Evolutionary conservation across 2,888 invertebrate species (phyloP), one percentile per base, ranked within the genome.

Genomic region (Volucella inflata): DNA sequence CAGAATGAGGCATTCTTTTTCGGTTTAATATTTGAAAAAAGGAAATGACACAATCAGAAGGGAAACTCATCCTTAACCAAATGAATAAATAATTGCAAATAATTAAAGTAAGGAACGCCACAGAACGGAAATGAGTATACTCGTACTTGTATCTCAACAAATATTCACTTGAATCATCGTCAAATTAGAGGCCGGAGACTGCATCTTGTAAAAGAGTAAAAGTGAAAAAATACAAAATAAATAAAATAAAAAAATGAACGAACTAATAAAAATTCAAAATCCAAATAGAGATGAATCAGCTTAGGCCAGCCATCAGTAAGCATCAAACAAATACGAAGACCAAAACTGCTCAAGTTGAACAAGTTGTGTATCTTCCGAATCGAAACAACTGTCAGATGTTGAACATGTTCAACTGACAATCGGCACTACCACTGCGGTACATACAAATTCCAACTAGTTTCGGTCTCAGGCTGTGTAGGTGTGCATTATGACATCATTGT

Each of bases 401-500:
- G 46, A 70, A 57, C 14, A 53, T 64, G 60, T 36, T 17, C 40
- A 53, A 51, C 50, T 42, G 62, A 53, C 48, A 75, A 44, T 60
- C 42, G 51, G 48, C 62, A 46, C 11, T 30, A 12, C 53, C 42
- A 67, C 67, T 44, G 71, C 48, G 60, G 65, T 62, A 77, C 57
- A 72, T 77, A 72, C 30, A 30, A n/a, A n/a, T n/a, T 30, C 30
- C 30, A 30, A 62, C 76, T 77, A 77, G 72, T 62, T 72, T 57
- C 75, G 48, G 50, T 48, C 76, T 53, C 42, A 36, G 51, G 44
- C 21, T 57, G 74, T 74, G 83, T 78, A 48, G 83, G 83, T 74
- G 83, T 83, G 74, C 83, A 78, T 78, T 70, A 82, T 82, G 81
- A 82, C 81, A 82, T 82, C 84, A 84, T 80, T 67, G 53, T 62